These are phyloP conservation scores for Popillia japonica DNA, from an alignment of 1,140 invertebrate species.

Conservation along the genomic window DNA sequence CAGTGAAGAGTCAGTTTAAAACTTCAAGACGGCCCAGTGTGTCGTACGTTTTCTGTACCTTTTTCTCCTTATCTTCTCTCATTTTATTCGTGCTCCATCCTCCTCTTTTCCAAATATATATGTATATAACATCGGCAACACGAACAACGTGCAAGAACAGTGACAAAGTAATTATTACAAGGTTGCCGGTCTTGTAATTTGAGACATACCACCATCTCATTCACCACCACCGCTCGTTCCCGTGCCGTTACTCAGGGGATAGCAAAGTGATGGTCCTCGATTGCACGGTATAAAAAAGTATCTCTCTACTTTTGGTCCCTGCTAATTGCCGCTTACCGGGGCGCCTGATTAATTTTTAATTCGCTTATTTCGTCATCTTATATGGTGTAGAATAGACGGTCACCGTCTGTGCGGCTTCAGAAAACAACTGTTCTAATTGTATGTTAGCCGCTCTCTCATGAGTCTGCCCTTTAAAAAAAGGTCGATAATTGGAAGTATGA, in stretches of 20 bases:
- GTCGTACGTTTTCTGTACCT: not conserved
- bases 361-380: not conserved
- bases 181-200: conserved; percentile 29
- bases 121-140: not conserved
- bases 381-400: not conserved
- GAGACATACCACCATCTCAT: conserved; percentile 9
- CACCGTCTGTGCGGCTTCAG: conserved; percentile 7
- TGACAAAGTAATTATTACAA: conserved; percentile 35
- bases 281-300: conserved; percentile 16
- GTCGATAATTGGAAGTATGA: not conserved
- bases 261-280: conserved; percentile 18
- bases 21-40: not conserved
- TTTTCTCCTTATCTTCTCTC: not conserved
- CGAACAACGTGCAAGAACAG: not conserved
- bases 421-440: conserved; percentile 32
- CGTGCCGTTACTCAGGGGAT: not conserved
- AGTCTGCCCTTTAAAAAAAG: not conserved
- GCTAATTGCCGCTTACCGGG: conserved; percentile 28
- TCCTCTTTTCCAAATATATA: not conserved
- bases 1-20: conserved; percentile 4
- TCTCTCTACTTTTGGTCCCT: conserved; percentile 1
- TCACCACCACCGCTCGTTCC: not conserved
- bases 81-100: not conserved
- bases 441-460: not conserved
- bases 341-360: conserved; percentile 35